Conservation (phyloP, 2,113 vertebrate species). For the Eretmodus cyanostictus region DNA sequence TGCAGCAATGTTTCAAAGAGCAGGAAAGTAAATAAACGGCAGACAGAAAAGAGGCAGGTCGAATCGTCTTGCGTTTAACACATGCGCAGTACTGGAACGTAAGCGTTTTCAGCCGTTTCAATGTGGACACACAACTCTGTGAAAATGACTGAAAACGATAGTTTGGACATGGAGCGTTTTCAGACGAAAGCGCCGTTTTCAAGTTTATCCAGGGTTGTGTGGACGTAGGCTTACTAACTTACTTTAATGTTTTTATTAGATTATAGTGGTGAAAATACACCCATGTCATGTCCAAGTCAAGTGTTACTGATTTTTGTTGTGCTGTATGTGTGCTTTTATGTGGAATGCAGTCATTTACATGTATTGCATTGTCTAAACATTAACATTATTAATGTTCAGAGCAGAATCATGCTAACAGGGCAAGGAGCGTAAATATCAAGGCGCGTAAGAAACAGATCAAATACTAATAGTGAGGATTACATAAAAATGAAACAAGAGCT, state of each 20-base stretch:
- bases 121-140: rapidly evolving
- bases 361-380: rapidly evolving
- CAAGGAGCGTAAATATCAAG: not conserved
- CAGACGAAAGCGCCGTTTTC: not conserved
- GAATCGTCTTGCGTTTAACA: rapidly evolving
- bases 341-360: not conserved
- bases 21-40: not conserved
- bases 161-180: not conserved
- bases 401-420: not conserved
- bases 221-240: not conserved
- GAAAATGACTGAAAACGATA: not conserved
- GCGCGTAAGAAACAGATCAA: rapidly evolving
- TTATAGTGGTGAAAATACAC: not conserved
- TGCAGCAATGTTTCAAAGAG: not conserved
- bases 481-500: not conserved
- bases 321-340: not conserved
- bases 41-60: not conserved
- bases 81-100: not conserved
- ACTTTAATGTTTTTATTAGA: not conserved
- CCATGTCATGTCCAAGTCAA: not conserved
- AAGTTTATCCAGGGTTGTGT: not conserved
- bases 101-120: not conserved
- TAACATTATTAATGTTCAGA: not conserved
- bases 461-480: not conserved
- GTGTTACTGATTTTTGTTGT: not conserved